Conservation (phyloP, 2,113 vertebrate species). For the Thamnaconus septentrionalis region DNA sequence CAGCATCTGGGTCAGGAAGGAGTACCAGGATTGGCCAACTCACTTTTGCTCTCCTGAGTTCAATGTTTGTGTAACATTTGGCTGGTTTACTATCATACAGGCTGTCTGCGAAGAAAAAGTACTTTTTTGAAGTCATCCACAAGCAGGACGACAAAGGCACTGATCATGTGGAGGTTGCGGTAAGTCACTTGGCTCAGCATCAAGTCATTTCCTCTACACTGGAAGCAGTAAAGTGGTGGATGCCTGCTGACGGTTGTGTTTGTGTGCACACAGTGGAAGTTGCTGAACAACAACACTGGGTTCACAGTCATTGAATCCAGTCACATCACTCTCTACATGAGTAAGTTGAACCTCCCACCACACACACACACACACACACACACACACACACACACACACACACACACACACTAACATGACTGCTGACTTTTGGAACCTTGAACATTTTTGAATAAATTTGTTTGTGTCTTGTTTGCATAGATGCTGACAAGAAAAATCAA, state of each 20-base stretch:
- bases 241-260: conserved; percentile 8
- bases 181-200: conserved; percentile 64
- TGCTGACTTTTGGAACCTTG: background rate
- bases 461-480: no score
- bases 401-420: no score
- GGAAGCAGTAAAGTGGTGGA: conserved; percentile 8
- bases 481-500: no score
- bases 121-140: conserved; percentile 94
- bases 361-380: no score
- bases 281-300: conserved; percentile 64
- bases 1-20: no score
- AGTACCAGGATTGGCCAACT: no score
- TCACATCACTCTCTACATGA: conserved; percentile 87
- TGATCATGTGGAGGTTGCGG: conserved; percentile 91
- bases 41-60: background rate
- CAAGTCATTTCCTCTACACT: background rate
- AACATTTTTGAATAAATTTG: no score
- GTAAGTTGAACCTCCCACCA: conserved; percentile 72
- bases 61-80: background rate
- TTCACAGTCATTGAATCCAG: conserved; percentile 85
- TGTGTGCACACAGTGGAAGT: conserved; percentile 82
- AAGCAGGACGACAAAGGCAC: conserved; percentile 87
- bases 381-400: no score
- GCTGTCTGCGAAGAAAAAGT: conserved; percentile 77
- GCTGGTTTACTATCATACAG: conserved; percentile 66